phyloP scores from a whole-genome alignment of 1,140 invertebrate species.

The Mactra quadrangularis region DNA sequence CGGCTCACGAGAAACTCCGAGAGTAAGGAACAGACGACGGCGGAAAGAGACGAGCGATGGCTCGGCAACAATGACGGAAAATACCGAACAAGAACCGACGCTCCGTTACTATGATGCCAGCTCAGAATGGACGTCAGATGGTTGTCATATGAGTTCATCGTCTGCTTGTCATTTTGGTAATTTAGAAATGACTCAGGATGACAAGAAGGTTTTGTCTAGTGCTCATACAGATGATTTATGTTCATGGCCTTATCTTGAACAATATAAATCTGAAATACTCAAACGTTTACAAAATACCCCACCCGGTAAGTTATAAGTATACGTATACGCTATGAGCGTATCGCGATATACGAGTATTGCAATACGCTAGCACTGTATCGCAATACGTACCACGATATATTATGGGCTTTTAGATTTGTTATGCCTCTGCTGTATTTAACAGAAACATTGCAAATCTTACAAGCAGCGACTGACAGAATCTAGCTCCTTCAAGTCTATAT shows the following conservation, averaged over 20 bases:
- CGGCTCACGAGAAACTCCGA: slow-evolving; percentile 44
- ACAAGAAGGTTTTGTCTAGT: background rate
- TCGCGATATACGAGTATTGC: too few species aligned
- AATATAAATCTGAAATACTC: slow-evolving; percentile 39
- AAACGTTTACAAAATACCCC: slow-evolving; percentile 11
- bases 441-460: too few species aligned
- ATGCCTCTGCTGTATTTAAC: too few species aligned
- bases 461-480: too few species aligned
- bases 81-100: background rate
- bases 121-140: slow-evolving; percentile 40
- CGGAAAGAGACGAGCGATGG: background rate
- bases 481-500: too few species aligned
- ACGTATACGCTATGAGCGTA: too few species aligned
- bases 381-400: too few species aligned
- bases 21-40: slow-evolving; percentile 32
- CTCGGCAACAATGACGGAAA: background rate
- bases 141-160: background rate
- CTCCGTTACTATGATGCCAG: slow-evolving; percentile 36
- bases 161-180: background rate
- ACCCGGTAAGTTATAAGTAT: slow-evolving; percentile 18
- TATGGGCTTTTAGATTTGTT: too few species aligned
- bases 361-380: too few species aligned
- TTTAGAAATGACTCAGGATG: background rate
- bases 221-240: slow-evolving; percentile 25
- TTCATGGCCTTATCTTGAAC: slow-evolving; percentile 37